Evolutionary conservation across 2,888 invertebrate species (phyloP).

Genomic region (Phanerotoma sp.): DNA sequence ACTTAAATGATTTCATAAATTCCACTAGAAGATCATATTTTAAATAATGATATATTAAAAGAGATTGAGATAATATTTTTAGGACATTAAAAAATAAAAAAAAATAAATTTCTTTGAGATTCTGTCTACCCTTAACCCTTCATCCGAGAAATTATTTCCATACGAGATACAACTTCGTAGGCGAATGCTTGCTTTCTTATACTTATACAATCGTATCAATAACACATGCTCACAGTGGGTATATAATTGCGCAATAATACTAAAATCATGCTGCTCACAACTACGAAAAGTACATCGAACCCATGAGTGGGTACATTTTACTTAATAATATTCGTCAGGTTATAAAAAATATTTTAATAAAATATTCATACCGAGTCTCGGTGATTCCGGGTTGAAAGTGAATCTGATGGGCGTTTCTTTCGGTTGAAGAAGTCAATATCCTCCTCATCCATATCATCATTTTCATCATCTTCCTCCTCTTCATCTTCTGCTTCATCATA

Average conservation of each 20-base stretch:
- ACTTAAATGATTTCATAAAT: too few species aligned
- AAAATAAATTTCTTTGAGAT: too few species aligned
- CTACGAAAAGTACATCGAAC: neutral
- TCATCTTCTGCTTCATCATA: slow-evolving; percentile 39
- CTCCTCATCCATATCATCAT: slow-evolving; percentile 3
- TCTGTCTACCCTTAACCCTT: too few species aligned
- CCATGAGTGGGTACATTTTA: neutral
- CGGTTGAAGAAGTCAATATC: slow-evolving; percentile 4
- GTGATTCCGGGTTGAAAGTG: slow-evolving; percentile 2
- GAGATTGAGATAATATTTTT: too few species aligned
- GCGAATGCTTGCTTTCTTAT: neutral
- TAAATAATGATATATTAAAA: too few species aligned
- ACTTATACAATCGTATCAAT: neutral
- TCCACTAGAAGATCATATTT: too few species aligned
- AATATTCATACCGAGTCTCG: slow-evolving; percentile 15
- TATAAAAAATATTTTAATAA: neutral
- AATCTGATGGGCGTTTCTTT: neutral
- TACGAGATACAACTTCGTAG: slow-evolving; percentile 1
- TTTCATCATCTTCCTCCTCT: slow-evolving; percentile 30
- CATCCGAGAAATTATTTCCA: neutral
- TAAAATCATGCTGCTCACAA: slow-evolving; percentile 1
- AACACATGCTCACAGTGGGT: neutral
- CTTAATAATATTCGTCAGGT: neutral
- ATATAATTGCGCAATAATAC: slow-evolving; percentile 8
- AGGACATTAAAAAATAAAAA: too few species aligned